Conservation (phyloP, 1,140 invertebrate species). For the Monomorium pharaonis region DNA sequence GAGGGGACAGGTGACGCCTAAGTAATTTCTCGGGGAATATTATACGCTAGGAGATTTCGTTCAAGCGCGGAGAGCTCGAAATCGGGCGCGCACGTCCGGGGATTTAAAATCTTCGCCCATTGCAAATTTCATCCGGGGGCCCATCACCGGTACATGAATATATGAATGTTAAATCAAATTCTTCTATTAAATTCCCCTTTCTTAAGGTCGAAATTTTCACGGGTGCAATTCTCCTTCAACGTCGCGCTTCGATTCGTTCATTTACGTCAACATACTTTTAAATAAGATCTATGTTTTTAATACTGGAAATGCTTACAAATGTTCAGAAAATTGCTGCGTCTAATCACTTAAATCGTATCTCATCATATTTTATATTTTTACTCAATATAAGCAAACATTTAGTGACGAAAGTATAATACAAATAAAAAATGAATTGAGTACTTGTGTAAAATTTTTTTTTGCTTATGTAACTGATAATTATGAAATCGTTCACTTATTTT, state of each 20-base stretch:
- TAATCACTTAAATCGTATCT: no score
- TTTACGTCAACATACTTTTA: not conserved
- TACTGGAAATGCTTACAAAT: not conserved
- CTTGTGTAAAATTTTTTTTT: no score
- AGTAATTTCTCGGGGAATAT: conserved; percentile 53
- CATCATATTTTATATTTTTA: no score
- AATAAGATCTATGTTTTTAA: not conserved
- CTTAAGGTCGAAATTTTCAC: not conserved
- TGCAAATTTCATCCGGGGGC: not conserved
- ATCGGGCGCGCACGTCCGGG: not conserved
- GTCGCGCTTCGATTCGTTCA: not conserved
- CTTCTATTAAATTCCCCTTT: not conserved
- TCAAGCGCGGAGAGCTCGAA: not conserved
- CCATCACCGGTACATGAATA: not conserved
- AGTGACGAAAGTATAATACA: no score
- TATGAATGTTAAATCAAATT: not conserved
- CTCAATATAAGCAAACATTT: no score
- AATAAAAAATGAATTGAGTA: no score
- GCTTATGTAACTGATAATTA: no score
- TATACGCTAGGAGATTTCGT: not conserved
- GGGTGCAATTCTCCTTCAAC: not conserved
- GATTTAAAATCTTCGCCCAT: conserved; percentile 8
- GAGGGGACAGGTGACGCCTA: conserved; percentile 45
- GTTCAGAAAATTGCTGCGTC: no score
- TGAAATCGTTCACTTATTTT: no score